These are phyloP conservation scores for Brachypterus glaber DNA, from an alignment of 2,888 invertebrate species.

Conservation along the genomic window DNA sequence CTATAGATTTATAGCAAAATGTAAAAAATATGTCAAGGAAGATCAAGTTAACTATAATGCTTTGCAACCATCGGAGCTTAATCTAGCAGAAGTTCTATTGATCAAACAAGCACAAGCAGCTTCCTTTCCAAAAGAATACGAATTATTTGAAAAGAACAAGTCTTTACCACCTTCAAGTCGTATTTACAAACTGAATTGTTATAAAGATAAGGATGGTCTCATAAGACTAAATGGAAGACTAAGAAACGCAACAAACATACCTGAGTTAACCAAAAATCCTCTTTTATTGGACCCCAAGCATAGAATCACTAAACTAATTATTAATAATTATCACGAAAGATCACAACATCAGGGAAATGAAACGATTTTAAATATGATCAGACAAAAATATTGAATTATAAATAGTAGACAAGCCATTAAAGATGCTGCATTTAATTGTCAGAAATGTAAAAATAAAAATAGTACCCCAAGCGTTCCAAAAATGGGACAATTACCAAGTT, in stretches of 20 bases:
- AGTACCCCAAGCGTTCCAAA: conserved; percentile 9
- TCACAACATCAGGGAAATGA: conserved; percentile 8
- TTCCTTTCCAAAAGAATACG: no score
- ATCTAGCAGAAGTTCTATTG: conserved; percentile 1
- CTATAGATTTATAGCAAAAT: not conserved
- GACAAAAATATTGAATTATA: conserved; percentile 10
- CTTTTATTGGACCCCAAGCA: conserved; percentile 5
- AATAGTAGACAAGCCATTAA: conserved; percentile 10
- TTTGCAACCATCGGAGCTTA: no score
- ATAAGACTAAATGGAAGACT: conserved; percentile 6
- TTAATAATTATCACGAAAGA: conserved; percentile 12
- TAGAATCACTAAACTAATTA: conserved; percentile 10
- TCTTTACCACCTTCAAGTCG: no score
- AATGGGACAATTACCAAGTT: conserved; percentile 10
- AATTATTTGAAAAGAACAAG: no score
- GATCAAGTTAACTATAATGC: not conserved
- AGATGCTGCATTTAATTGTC: conserved; percentile 7
- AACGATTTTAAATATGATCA: conserved; percentile 8
- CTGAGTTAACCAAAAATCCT: no score
- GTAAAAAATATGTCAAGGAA: not conserved
- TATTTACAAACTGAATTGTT: no score
- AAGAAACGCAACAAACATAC: no score
- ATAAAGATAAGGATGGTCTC: conserved; percentile 5
- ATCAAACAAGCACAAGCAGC: conserved; percentile 1
- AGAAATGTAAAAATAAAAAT: conserved; percentile 7